Evolutionary conservation across 1,140 invertebrate species (phyloP), one percentile per base, ranked within the genome.

Genomic region (Halictus rubicundus): DNA sequence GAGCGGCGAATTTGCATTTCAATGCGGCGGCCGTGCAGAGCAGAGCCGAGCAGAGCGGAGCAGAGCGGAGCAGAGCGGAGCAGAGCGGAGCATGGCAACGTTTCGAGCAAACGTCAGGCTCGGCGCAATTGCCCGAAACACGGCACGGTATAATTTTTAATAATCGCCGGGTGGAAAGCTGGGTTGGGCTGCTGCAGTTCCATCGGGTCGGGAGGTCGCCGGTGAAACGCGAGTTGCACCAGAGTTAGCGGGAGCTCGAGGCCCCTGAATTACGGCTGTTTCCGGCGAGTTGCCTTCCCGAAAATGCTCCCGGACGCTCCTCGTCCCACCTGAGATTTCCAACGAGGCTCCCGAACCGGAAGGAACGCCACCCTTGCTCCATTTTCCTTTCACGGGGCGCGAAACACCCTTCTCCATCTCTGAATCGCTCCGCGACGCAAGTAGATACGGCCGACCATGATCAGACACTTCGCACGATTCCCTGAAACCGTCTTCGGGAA

Each of bases 331-430:
- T 25, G 65, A 66, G 75, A 85, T 81, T 79, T 80, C 72, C 39
- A 76, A 65, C 72, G 42, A 49, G 80, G 71, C 71, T 70, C 49
- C 59, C 27, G 84, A 79, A 79, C 57, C 78, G 75, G 80, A 68
- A 78, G 57, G 75, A 78, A 87, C 74, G 76, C 54, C 63, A 61
- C 74, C 68, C 68, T 37, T 59, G 68, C 65, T 23, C 78, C 46
- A 73, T 81, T 76, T 77, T 59, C 73, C 54, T 69, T 61, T 63
- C 64, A n/a, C n/a, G 46, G 5, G 61, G 16, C 37, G 27, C 49
- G 49, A 21, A 52, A 19, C 49, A 21, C 14, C 19, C 32, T 32
- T 32, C 32, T 32, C 32, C 32, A 32, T 3, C 32, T 32, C 32
- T 1, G 0, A 46, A 46, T 12, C 42, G 42, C 32, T 32, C 32